These are phyloP conservation scores for Drosophila suzukii DNA, from an alignment of 1,140 invertebrate genomes.

Conservation along the genomic window DNA sequence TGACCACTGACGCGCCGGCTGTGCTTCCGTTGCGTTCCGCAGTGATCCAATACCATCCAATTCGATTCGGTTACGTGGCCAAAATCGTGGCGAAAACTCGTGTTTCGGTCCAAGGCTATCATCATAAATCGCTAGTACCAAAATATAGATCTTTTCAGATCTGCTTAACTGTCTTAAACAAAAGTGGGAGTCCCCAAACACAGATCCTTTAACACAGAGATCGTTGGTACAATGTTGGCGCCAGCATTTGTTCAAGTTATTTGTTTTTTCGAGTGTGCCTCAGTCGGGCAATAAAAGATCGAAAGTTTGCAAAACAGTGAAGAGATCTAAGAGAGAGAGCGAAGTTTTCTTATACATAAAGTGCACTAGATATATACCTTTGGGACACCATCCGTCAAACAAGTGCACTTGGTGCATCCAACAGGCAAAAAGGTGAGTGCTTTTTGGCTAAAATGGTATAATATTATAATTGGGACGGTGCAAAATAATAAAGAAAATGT, in stretches of 20 bases:
- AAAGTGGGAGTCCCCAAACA: neutral
- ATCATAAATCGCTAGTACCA: neutral
- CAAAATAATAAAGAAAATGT: too few species aligned
- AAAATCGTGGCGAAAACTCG: constrained; percentile 1
- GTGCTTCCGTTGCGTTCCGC: constrained; percentile 58
- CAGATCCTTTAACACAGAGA: neutral
- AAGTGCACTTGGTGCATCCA: constrained; percentile 8
- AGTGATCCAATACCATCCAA: constrained; percentile 6
- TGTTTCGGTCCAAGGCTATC: neutral
- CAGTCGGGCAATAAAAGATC: constrained; percentile 28
- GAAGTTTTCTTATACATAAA: neutral
- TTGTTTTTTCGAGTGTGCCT: constrained; percentile 45
- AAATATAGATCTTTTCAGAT: neutral
- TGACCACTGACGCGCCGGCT: constrained; percentile 84
- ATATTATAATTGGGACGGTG: too few species aligned
- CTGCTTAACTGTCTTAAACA: neutral
- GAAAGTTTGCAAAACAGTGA: constrained; percentile 37
- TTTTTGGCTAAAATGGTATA: too few species aligned
- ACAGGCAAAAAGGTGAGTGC: constrained; percentile 1
- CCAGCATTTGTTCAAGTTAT: constrained; percentile 21
- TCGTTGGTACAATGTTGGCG: constrained; percentile 9
- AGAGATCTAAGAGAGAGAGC: constrained; percentile 12
- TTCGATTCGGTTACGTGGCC: constrained; percentile 17
- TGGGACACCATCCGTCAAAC: constrained; percentile 1
- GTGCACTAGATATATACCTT: neutral